Conservation (phyloP, 2,113 vertebrate species). For the Candoia aspera region DNA sequence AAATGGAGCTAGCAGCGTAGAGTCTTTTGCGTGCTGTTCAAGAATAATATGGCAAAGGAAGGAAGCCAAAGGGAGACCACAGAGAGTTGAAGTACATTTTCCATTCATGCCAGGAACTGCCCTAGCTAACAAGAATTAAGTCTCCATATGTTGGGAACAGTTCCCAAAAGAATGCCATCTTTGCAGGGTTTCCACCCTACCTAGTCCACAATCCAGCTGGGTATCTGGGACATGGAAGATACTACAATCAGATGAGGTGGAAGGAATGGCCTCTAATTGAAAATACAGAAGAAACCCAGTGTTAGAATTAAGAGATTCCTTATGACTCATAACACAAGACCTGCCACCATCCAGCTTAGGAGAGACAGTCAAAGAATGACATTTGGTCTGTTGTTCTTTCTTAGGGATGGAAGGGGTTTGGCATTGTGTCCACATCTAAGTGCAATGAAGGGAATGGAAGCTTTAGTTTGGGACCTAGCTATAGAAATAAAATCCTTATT, state of each 20-base stretch:
- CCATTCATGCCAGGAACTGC: constrained; percentile 62
- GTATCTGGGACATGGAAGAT: constrained; percentile 52
- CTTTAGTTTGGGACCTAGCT: neutral
- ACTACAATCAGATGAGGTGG: constrained; percentile 64
- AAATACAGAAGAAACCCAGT: constrained; percentile 59
- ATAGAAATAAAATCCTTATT: neutral
- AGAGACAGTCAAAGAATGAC: neutral
- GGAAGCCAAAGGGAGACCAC: constrained; percentile 70
- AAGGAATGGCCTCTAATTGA: constrained; percentile 60
- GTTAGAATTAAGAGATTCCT: constrained; percentile 51
- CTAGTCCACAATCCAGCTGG: constrained; percentile 52
- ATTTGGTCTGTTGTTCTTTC: neutral
- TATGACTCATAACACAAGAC: constrained; percentile 42
- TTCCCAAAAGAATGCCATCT: constrained; percentile 60
- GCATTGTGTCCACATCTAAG: neutral
- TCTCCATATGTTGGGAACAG: constrained; percentile 63
- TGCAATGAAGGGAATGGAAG: neutral
- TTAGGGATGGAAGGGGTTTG: neutral
- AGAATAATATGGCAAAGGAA: constrained; percentile 71
- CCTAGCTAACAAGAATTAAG: constrained; percentile 53
- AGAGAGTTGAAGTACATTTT: constrained; percentile 69
- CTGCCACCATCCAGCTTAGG: constrained; percentile 8
- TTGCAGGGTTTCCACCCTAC: constrained; percentile 28
- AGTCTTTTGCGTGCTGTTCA: constrained; percentile 61
- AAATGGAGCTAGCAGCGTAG: constrained; percentile 56